Percentiles rank a stretch among this genome's conserved stretches.
Conservation (phyloP, 2,888 invertebrate genomes). For the Ptychoptera albimana region DNA sequence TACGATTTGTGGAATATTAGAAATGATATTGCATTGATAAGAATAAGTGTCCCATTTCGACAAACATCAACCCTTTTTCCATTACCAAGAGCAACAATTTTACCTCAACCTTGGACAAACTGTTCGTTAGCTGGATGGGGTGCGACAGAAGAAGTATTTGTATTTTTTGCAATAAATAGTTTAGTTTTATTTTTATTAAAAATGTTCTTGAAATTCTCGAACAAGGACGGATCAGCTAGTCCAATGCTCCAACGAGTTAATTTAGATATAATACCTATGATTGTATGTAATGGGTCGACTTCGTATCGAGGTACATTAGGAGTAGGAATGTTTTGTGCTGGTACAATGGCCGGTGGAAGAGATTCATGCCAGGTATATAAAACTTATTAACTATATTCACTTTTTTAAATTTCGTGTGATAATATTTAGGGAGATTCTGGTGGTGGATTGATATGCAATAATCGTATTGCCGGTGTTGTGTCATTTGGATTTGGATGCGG, state of each 20-base stretch:
- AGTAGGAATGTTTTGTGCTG: slow-evolving; percentile 8
- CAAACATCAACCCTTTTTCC: too few relatives aligned
- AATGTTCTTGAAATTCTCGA: background rate
- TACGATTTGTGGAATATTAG: slow-evolving; percentile 2
- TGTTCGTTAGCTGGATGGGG: slow-evolving; percentile 8
- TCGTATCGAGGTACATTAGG: slow-evolving; percentile 5
- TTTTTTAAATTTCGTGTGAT: too few relatives aligned
- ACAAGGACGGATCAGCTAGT: background rate
- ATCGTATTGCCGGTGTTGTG: slow-evolving; percentile 8
- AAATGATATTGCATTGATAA: slow-evolving; percentile 9
- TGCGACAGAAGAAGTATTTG: background rate
- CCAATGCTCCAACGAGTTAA: slow-evolving; percentile 5
- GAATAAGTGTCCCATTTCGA: slow-evolving; percentile 1
- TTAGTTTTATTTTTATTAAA: background rate
- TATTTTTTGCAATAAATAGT: background rate
- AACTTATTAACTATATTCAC: background rate
- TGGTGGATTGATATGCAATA: slow-evolving; percentile 8
- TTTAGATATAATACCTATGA: background rate
- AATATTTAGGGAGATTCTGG: slow-evolving; percentile 8
- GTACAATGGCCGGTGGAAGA: slow-evolving; percentile 8
- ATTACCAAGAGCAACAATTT: too few relatives aligned
- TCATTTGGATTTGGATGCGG: slow-evolving; percentile 9
- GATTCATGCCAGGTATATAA: slow-evolving; percentile 6
- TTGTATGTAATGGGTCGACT: slow-evolving; percentile 4
- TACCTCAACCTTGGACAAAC: background rate